Evolutionary conservation across 2,797 vertebrate species (phyloP), one percentile per base, ranked within the genome.

Genomic region (Salarias fasciatus): DNA sequence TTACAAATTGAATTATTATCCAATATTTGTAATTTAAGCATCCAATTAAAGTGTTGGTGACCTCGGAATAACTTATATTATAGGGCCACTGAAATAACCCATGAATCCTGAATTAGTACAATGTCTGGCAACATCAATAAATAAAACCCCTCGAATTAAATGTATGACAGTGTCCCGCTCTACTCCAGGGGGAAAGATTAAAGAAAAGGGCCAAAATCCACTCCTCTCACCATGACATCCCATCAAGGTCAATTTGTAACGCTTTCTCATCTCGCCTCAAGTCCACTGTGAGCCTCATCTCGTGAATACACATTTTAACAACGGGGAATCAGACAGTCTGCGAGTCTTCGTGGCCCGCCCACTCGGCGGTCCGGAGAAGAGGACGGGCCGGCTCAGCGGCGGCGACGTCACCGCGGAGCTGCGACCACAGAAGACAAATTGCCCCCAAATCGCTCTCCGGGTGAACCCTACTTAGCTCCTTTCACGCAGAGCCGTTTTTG

Each of bases 221-320:
- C 60, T 72, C 29, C 33, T 72, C 63, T 71, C 59, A 46, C 42
- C 29, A 57, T 14, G 35, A 68, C 67, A 45, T 75, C 75, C 58
- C 59, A 81, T 86, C 80, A 88, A 83, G 84, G 84, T 85, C 77
- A 82, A 79, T 79, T 72, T 79, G 68, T 53, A 11, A 50, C 13
- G 38, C 64, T 78, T 80, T 76, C 64, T 61, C 71, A 63, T 67
- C 72, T 57, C 9, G 47, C 79, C 74, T 83, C 59, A 58, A 80
- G 72, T 65, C 50, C 71, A 46, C 57, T 38, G 42, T 59, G 56
- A 0, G 60, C 75, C 59, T 76, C 77, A 57, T 78, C 72, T 76
- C 8, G 49, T 72, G 63, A 86, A 89, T 72, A 64, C 79, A 85
- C 76, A 79, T 79, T 85, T 72, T 51, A 72, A 72, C 58, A 79